Percentiles rank a stretch among this genome's conserved stretches.
phyloP scores from a whole-genome alignment of 2,113 vertebrate genomes.

The Neolamprologus kungweensis region DNA sequence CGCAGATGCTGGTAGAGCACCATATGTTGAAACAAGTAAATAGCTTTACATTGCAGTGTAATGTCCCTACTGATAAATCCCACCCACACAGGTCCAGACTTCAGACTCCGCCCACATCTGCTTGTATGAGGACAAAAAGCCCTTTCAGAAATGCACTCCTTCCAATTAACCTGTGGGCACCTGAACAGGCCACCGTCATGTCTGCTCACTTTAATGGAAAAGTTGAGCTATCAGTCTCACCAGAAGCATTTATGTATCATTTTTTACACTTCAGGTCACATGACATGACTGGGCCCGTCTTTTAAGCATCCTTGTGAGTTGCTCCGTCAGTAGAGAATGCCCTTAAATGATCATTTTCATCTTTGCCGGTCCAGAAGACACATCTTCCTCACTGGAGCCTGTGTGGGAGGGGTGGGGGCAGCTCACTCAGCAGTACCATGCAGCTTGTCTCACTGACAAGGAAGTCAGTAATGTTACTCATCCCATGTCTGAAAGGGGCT shows the following conservation, averaged over 20 bases:
- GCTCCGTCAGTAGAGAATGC: not conserved
- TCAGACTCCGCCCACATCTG: constrained; percentile 13
- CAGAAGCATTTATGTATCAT: not conserved
- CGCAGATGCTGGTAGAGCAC: constrained; percentile 39
- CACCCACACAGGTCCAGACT: not conserved
- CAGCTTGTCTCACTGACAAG: no score
- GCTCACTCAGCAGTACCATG: not conserved
- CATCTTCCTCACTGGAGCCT: not conserved
- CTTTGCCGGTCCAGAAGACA: not conserved
- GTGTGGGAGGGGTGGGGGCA: not conserved
- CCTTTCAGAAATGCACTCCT: not conserved
- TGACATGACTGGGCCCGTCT: not conserved
- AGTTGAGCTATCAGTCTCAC: not conserved
- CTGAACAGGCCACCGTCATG: not conserved
- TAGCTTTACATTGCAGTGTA: constrained; percentile 40
- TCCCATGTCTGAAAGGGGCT: no score
- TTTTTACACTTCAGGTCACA: not conserved
- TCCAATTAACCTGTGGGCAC: not conserved
- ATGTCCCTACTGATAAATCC: constrained; percentile 20
- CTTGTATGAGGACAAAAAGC: constrained; percentile 23
- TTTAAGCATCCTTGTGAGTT: not conserved
- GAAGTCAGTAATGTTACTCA: no score
- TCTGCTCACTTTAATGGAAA: not conserved
- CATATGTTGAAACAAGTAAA: constrained; percentile 13
- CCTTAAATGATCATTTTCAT: not conserved